Percentiles rank a stretch among this genome's conserved stretches.
phyloP scores from a whole-genome alignment of 2,888 invertebrate genomes.

The Phalangium opilio region DNA sequence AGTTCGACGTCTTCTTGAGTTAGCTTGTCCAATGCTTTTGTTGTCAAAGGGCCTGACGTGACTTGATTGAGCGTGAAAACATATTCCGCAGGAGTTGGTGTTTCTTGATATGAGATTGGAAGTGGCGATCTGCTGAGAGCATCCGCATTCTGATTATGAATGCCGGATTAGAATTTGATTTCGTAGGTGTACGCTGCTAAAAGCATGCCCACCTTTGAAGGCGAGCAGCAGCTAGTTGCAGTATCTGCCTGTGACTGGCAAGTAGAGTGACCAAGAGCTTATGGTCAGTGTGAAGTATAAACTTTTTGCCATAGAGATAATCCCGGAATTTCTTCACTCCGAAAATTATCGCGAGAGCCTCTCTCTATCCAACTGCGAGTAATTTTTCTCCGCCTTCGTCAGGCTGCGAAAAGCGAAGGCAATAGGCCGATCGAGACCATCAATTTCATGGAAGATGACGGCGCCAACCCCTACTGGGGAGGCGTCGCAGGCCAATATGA shows the following conservation, averaged over 20 bases:
- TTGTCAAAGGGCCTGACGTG: too few species aligned
- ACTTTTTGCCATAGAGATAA: conserved; percentile 18
- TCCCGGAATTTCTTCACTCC: conserved; percentile 20
- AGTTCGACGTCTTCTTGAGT: too few species aligned
- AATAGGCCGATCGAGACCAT: conserved; percentile 7
- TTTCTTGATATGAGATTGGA: too few species aligned
- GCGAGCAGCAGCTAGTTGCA: conserved; percentile 3
- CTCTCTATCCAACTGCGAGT: conserved; percentile 18
- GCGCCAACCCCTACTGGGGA: too few species aligned
- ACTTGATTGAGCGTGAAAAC: too few species aligned
- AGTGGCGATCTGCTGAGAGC: conserved; percentile 4
- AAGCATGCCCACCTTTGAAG: conserved; percentile 8
- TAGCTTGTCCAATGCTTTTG: too few species aligned
- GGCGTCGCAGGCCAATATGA: too few species aligned
- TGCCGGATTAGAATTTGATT: conserved; percentile 1
- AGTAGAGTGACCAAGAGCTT: conserved; percentile 10
- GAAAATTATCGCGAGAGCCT: conserved; percentile 15
- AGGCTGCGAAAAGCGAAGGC: conserved; percentile 20
- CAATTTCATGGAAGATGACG: too few species aligned
- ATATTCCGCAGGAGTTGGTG: too few species aligned
- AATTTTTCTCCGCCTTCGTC: conserved; percentile 17
- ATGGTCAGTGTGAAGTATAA: conserved; percentile 17
- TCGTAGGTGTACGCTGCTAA: conserved; percentile 3
- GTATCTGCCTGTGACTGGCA: neutral
- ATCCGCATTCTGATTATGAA: conserved; percentile 3